Conservation (phyloP, 1,140 invertebrate genomes). For the Drosophila ficusphila region DNA sequence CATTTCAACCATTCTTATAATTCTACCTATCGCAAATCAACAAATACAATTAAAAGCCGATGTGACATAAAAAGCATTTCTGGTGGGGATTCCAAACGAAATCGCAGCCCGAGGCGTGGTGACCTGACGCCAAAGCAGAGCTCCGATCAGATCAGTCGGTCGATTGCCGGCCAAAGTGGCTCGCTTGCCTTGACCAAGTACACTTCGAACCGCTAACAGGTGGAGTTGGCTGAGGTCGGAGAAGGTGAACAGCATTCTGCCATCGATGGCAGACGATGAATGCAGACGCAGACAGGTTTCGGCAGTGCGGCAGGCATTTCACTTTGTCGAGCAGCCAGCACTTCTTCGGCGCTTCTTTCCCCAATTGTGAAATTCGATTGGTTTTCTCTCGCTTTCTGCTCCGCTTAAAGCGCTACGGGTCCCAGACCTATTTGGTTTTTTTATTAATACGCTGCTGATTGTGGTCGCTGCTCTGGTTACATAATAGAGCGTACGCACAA, state of each 20-base stretch:
- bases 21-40: background rate
- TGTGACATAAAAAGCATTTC: slow-evolving; percentile 4
- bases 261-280: background rate
- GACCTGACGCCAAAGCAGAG: slow-evolving; percentile 35
- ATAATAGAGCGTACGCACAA: slow-evolving; percentile 43
- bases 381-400: slow-evolving; percentile 31
- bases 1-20: background rate
- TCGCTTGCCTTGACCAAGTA: slow-evolving; percentile 71
- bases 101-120: slow-evolving; percentile 12
- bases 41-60: slow-evolving; percentile 12
- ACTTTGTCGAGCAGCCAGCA: slow-evolving; percentile 14
- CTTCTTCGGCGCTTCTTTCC: slow-evolving; percentile 8
- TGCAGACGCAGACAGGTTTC: slow-evolving; percentile 21
- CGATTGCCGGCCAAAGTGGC: slow-evolving; percentile 6
- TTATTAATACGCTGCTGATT: too few relatives aligned
- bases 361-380: slow-evolving; percentile 39
- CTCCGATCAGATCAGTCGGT: background rate
- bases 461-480: slow-evolving; percentile 40
- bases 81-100: background rate
- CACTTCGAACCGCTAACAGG: slow-evolving; percentile 26
- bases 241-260: slow-evolving; percentile 38
- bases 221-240: background rate
- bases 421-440: slow-evolving; percentile 51
- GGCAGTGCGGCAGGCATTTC: slow-evolving; percentile 14
- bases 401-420: background rate